Percentiles rank a stretch among this genome's conserved stretches.
Conservation (phyloP, 2,888 invertebrate genomes). For the Dexiosoma caninum region DNA sequence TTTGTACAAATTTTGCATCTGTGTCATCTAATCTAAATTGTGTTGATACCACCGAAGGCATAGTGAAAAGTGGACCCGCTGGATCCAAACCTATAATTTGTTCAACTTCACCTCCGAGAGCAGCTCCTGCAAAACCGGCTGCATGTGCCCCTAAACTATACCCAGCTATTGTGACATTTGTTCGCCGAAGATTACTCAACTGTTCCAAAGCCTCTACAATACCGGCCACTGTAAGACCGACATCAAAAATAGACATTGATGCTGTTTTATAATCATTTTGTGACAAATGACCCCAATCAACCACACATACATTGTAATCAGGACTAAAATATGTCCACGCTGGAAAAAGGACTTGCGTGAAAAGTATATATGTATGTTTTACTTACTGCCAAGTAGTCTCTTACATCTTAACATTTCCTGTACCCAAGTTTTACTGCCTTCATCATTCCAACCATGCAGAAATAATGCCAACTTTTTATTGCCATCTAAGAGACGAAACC, state of each 20-base stretch:
- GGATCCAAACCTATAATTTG: slow-evolving; percentile 77
- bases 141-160: slow-evolving; percentile 77
- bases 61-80: slow-evolving; percentile 76
- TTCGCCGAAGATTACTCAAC: slow-evolving; percentile 69
- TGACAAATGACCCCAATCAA: slow-evolving; percentile 75
- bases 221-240: slow-evolving; percentile 75
- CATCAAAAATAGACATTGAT: slow-evolving; percentile 75
- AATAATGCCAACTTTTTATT: slow-evolving; percentile 72
- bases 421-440: slow-evolving; percentile 75
- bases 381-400: slow-evolving; percentile 51
- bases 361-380: not conserved
- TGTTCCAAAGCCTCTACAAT: slow-evolving; percentile 73
- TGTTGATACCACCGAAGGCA: slow-evolving; percentile 73
- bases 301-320: slow-evolving; percentile 74
- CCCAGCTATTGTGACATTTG: slow-evolving; percentile 74
- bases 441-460: slow-evolving; percentile 76
- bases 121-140: slow-evolving; percentile 74
- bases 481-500: slow-evolving; percentile 70
- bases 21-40: slow-evolving; percentile 72
- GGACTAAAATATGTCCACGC: slow-evolving; percentile 74
- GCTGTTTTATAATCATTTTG: slow-evolving; percentile 74
- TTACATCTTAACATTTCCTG: slow-evolving; percentile 72
- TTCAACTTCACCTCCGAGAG: slow-evolving; percentile 72
- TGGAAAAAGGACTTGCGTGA: slow-evolving; percentile 37
- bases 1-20: slow-evolving; percentile 76